Conservation (phyloP, 2,888 invertebrate species). For the Tinea semifulvella region DNA sequence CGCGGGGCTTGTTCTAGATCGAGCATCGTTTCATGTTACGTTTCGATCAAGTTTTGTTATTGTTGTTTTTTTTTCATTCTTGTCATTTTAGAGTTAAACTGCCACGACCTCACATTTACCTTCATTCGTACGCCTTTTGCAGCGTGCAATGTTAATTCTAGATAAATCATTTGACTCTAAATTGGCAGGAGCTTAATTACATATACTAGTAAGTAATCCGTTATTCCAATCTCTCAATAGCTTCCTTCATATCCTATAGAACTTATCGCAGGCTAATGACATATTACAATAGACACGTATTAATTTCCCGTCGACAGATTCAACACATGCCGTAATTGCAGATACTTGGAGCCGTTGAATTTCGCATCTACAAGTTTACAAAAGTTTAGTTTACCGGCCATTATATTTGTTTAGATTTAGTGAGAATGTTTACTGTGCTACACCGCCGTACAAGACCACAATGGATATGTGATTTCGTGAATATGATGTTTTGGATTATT, state of each 20-base stretch:
- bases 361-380: slow-evolving; percentile 4
- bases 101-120: not conserved
- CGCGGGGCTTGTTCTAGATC: slow-evolving; percentile 61
- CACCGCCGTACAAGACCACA: slow-evolving; percentile 53
- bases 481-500: slow-evolving; percentile 37
- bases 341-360: slow-evolving; percentile 54
- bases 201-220: slow-evolving; percentile 62
- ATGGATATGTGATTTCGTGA: slow-evolving; percentile 48
- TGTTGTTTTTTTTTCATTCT: slow-evolving; percentile 32
- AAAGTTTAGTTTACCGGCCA: slow-evolving; percentile 15
- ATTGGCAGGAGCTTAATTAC: slow-evolving; percentile 37
- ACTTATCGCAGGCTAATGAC: slow-evolving; percentile 60
- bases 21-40: slow-evolving; percentile 56
- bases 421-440: slow-evolving; percentile 52
- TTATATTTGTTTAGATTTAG: slow-evolving; percentile 46
- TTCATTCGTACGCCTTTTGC: too few relatives aligned
- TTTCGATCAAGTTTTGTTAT: slow-evolving; percentile 54
- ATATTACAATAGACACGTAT: slow-evolving; percentile 64
- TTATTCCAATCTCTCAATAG: slow-evolving; percentile 61
- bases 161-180: slow-evolving; percentile 36
- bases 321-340: slow-evolving; percentile 61
- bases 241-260: slow-evolving; percentile 55
- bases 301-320: slow-evolving; percentile 59
- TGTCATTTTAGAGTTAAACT: slow-evolving; percentile 37
- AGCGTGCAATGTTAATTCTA: too few relatives aligned